Evolutionary conservation across 92 coral and sea anemone species (phyloP).

Genomic region (Porites cylindrica): DNA sequence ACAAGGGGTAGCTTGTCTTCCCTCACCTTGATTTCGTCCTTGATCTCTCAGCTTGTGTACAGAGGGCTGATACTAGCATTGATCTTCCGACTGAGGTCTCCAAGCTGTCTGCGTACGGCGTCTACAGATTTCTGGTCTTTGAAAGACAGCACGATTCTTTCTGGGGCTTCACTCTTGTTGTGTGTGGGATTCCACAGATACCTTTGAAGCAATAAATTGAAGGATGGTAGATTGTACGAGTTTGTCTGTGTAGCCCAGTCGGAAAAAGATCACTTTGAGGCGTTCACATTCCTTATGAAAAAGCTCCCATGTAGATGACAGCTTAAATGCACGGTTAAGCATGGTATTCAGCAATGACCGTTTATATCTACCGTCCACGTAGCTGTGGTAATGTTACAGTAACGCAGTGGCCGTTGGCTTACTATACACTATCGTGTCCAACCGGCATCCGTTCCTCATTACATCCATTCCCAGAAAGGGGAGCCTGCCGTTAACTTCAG

Average conservation of each 20-base stretch:
- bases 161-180: slow-evolving; percentile 13
- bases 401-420: not conserved
- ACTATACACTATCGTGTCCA: slow-evolving; percentile 26
- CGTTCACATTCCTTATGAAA: too few species aligned
- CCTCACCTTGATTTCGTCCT: too few species aligned
- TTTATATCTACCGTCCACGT: slow-evolving; percentile 20
- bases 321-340: slow-evolving; percentile 54
- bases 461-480: slow-evolving; percentile 50
- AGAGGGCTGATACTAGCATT: slow-evolving; percentile 33
- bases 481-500: slow-evolving; percentile 45
- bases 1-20: too few species aligned
- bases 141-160: slow-evolving; percentile 37
- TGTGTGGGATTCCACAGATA: not conserved
- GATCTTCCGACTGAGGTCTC: slow-evolving; percentile 43
- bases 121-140: slow-evolving; percentile 35
- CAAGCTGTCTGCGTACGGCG: slow-evolving; percentile 40
- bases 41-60: slow-evolving; percentile 41
- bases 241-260: slow-evolving; percentile 14
- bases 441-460: slow-evolving; percentile 18
- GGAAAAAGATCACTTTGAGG: slow-evolving; percentile 19
- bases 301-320: slow-evolving; percentile 39
- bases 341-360: too few species aligned
- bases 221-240: slow-evolving; percentile 27
- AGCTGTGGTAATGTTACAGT: slow-evolving; percentile 40
- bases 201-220: slow-evolving; percentile 25